Conservation (phyloP, 2,888 invertebrate species). For the Pinctada fucata region DNA sequence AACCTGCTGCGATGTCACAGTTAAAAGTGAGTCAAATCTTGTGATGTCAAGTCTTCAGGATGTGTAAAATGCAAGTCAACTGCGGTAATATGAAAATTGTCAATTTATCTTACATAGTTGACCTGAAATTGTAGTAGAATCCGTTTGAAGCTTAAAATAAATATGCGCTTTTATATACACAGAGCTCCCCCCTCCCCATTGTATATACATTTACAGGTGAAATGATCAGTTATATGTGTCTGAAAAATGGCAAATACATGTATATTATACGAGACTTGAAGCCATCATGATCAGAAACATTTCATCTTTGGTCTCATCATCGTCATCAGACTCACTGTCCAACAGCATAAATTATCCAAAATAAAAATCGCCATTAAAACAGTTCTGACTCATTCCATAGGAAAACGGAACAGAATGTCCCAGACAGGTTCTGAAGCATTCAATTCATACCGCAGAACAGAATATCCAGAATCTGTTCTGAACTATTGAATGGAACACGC, state of each 20-base stretch:
- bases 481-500: not conserved
- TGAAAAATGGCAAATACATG: not conserved
- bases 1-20: too few species aligned
- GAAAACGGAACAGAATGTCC: not conserved
- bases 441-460: not conserved
- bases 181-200: not conserved
- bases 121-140: not conserved
- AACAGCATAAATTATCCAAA: not conserved
- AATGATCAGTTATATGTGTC: not conserved
- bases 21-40: too few species aligned
- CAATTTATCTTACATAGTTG: not conserved
- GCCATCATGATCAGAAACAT: not conserved
- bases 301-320: constrained; percentile 1
- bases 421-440: not conserved
- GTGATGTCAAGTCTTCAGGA: too few species aligned
- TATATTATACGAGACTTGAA: constrained; percentile 1
- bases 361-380: not conserved
- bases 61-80: too few species aligned
- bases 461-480: not conserved
- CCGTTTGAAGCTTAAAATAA: not conserved
- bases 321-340: constrained; percentile 1
- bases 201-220: not conserved
- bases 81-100: too few species aligned
- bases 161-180: not conserved
- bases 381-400: not conserved